Base-by-base conservation (phyloP, 2,888 invertebrate genomes). In the Leucozona laternaria region DNA sequence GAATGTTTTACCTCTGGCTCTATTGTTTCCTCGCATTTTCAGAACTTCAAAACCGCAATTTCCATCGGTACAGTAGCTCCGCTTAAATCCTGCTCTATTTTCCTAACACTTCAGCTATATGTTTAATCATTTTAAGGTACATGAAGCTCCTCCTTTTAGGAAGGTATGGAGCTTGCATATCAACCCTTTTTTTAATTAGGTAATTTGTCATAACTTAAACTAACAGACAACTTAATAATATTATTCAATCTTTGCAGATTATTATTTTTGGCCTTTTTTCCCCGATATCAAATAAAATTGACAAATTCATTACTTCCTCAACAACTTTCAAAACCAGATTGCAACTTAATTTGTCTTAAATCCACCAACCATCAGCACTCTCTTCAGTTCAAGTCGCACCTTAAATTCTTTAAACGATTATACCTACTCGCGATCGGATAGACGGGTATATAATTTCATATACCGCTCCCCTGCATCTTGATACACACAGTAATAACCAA, bases 291-390 rank as follows among this genome's bases (percentile, higher is more conserved):
- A 25, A 22, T 0, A 58, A 37, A 3, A 60, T 8, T 25, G 20
- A 60, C 2, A 13, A 37, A 70, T 60, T 60, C 15, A 40, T 40
- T 17, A 40, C 66, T 50, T 75, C 66, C 13, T 45, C 45, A 37
- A 37, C 37, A 48, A 57, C 25, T 25, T 64, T 53, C 45, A 31
- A 43, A 66, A 66, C 17, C 15, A 20, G 66, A 79, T 79, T 79
- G 79, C 79, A 79, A 58, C 68, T 60, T 43, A 80, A 80, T 80
- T 76, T 80, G 80, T 60, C 60, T 68, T 28, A 28, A 53, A 53
- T 20, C 37, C 22, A 22, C 10, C 5, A 31, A 7, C 31, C 0
- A 2, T 5, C 31, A 37, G 17, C 15, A 43, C 17, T 20, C 28
- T 66, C 31, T 66, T 4, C 20, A 50, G n/a, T 25, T 43, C 64